Evolutionary conservation across 2,113 vertebrate genomes (phyloP).

Genomic region (Calypte anna): DNA sequence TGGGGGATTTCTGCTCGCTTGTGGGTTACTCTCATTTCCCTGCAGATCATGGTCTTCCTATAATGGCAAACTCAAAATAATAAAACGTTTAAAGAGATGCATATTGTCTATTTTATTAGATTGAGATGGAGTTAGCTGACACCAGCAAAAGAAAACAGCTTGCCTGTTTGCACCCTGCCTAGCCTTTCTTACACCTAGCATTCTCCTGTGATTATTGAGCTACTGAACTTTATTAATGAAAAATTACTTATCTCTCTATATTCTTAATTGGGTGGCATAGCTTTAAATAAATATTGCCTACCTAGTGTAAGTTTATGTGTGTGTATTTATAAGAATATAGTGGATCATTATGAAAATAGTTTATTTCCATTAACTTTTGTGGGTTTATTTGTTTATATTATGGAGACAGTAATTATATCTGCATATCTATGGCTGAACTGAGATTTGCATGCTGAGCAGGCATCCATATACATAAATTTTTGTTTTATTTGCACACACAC

Average conservation of each 20-base stretch:
- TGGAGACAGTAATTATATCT: neutral
- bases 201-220: conserved; percentile 59
- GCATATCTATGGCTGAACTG: neutral
- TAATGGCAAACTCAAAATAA: conserved; percentile 69
- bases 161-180: conserved; percentile 53
- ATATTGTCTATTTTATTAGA: conserved; percentile 66
- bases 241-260: conserved; percentile 61
- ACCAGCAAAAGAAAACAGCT: conserved; percentile 62
- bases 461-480: conserved; percentile 30
- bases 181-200: conserved; percentile 62
- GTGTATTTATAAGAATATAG: neutral
- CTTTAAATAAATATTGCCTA: conserved; percentile 28
- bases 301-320: neutral
- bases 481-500: neutral
- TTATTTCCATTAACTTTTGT: conserved; percentile 25
- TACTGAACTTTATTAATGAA: conserved; percentile 72
- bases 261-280: conserved; percentile 25
- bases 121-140: conserved; percentile 72
- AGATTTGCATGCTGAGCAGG: conserved; percentile 23
- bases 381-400: neutral
- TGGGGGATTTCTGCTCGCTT: neutral
- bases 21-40: conserved; percentile 31
- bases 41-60: conserved; percentile 1
- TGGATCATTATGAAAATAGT: neutral
- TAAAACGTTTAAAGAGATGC: conserved; percentile 67